These are phyloP conservation scores for Panthera leo DNA, from an alignment of 2,113 vertebrate species.

Conservation along the genomic window DNA sequence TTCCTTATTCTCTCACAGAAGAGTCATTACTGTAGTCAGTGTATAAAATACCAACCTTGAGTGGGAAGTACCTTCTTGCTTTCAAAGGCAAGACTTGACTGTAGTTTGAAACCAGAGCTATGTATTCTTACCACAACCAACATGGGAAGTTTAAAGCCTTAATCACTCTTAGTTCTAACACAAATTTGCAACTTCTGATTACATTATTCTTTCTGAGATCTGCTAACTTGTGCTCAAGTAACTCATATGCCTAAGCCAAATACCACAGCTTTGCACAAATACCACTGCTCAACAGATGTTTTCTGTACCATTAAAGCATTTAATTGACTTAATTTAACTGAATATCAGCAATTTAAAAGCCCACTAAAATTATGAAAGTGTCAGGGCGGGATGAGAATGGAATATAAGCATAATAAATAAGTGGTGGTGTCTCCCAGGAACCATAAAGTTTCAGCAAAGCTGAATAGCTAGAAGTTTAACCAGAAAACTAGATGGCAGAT, in stretches of 20 bases:
- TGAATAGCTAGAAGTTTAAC: neutral
- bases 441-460: neutral
- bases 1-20: neutral
- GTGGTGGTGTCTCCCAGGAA: neutral
- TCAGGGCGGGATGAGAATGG: neutral
- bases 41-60: slow-evolving; percentile 23
- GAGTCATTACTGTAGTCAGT: neutral
- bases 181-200: neutral
- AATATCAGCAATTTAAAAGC: slow-evolving; percentile 30
- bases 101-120: neutral
- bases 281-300: neutral
- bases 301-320: neutral
- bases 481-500: neutral
- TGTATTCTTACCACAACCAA: neutral
- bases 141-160: neutral
- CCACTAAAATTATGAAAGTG: neutral
- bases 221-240: neutral
- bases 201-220: neutral
- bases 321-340: slow-evolving; percentile 40
- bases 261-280: neutral
- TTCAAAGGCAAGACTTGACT: neutral
- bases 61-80: neutral
- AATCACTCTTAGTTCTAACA: neutral
- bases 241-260: neutral
- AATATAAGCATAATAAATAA: neutral